phyloP scores from a whole-genome alignment of 2,888 invertebrate species.

The Perizoma affinitatum region DNA sequence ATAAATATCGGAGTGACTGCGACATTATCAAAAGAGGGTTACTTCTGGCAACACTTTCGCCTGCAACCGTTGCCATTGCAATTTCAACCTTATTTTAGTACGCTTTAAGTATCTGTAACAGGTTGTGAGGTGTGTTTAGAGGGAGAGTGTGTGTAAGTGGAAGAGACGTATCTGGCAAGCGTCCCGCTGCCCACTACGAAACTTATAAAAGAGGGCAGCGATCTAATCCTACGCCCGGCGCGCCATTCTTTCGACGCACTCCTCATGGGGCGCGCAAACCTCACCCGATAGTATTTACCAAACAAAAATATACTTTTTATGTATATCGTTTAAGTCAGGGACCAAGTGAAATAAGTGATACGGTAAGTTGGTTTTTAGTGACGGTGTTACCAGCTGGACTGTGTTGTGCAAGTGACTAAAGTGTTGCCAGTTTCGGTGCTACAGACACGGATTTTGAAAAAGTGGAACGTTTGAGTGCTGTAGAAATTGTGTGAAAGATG shows the following conservation, averaged over 20 bases:
- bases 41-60: constrained; percentile 21
- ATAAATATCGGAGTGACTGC: neutral
- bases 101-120: constrained; percentile 15
- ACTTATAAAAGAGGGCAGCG: constrained; percentile 80
- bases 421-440: constrained; percentile 55
- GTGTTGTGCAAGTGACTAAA: constrained; percentile 77
- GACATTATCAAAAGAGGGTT: constrained; percentile 5
- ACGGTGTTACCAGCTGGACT: constrained; percentile 68
- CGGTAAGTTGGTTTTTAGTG: constrained; percentile 76
- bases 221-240: constrained; percentile 76
- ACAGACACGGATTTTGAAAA: constrained; percentile 41
- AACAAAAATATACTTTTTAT: constrained; percentile 64
- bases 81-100: constrained; percentile 16
- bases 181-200: constrained; percentile 64
- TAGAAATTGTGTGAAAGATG: constrained; percentile 41
- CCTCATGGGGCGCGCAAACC: constrained; percentile 83
- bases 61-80: constrained; percentile 1
- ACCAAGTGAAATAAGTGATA: constrained; percentile 82
- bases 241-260: constrained; percentile 74
- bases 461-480: constrained; percentile 55
- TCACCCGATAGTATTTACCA: constrained; percentile 73
- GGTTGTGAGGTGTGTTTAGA: constrained; percentile 10
- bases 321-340: constrained; percentile 69
- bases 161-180: constrained; percentile 36
- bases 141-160: constrained; percentile 36